Evolutionary conservation across 2,797 vertebrate genomes (phyloP).

Genomic region (Dallia pectoralis): DNA sequence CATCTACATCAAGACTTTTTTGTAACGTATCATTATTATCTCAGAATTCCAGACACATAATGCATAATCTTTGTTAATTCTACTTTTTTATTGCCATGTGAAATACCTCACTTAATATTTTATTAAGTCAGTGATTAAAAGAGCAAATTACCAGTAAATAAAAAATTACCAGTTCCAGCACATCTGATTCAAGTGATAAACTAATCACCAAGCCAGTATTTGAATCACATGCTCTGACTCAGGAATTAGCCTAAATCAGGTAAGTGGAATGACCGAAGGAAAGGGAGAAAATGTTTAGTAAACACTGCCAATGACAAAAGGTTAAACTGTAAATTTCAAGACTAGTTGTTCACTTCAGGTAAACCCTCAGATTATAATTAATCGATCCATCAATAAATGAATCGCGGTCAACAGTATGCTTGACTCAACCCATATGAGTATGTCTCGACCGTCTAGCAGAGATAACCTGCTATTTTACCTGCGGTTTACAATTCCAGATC

Average conservation of each 20-base stretch:
- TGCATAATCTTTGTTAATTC: too few relatives aligned
- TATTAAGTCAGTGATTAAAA: not conserved
- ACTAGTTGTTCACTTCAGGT: not conserved
- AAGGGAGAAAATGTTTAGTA: not conserved
- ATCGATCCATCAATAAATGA: not conserved
- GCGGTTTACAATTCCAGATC: too few relatives aligned
- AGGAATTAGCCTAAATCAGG: not conserved
- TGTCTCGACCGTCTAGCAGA: too few relatives aligned
- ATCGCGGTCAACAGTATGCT: not conserved
- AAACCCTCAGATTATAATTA: not conserved
- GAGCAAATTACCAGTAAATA: too few relatives aligned
- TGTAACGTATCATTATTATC: not conserved
- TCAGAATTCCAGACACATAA: not conserved
- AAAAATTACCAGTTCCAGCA: not conserved
- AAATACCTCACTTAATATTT: too few relatives aligned
- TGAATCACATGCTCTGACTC: not conserved
- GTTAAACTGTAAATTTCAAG: not conserved
- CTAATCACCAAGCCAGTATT: not conserved
- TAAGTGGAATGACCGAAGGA: not conserved
- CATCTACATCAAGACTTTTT: not conserved
- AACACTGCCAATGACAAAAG: not conserved
- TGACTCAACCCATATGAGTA: not conserved
- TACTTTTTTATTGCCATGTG: too few relatives aligned
- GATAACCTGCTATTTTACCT: too few relatives aligned
- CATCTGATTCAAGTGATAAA: not conserved